phyloP scores from a whole-genome alignment of 1,140 invertebrate species.

The Spodoptera litura region DNA sequence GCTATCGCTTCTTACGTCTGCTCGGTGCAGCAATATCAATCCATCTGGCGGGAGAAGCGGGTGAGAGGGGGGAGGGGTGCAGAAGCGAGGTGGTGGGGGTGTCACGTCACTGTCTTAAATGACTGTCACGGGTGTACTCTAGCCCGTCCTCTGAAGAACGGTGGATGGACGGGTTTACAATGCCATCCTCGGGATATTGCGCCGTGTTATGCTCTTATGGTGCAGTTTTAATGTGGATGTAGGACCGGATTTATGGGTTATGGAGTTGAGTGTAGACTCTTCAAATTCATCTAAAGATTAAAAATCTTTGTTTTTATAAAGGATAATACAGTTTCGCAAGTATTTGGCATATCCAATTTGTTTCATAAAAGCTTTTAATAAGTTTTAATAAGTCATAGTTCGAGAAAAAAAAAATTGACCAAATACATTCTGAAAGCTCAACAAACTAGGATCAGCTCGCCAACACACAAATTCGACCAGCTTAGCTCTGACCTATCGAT shows the following conservation, averaged over 20 bases:
- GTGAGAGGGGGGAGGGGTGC: conserved; percentile 38
- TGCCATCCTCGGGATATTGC: conserved; percentile 70
- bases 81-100: conserved; percentile 48
- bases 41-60: conserved; percentile 75
- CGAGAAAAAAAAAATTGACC: too few relatives aligned
- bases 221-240: conserved; percentile 25
- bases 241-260: conserved; percentile 4
- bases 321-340: too few relatives aligned
- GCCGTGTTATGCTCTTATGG: conserved; percentile 71
- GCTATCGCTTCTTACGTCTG: conserved; percentile 82
- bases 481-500: too few relatives aligned
- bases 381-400: too few relatives aligned
- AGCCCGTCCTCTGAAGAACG: conserved; percentile 73
- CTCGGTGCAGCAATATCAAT: conserved; percentile 82
- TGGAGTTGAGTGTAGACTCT: not conserved
- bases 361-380: too few relatives aligned
- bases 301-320: too few relatives aligned
- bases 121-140: conserved; percentile 83
- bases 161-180: conserved; percentile 66
- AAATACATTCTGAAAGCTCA: too few relatives aligned
- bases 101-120: conserved; percentile 84
- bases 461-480: too few relatives aligned
- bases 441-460: too few relatives aligned
- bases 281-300: too few relatives aligned
- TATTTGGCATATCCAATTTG: too few relatives aligned